Conservation (phyloP, 2,888 invertebrate species). For the Lochmaea capreae region DNA sequence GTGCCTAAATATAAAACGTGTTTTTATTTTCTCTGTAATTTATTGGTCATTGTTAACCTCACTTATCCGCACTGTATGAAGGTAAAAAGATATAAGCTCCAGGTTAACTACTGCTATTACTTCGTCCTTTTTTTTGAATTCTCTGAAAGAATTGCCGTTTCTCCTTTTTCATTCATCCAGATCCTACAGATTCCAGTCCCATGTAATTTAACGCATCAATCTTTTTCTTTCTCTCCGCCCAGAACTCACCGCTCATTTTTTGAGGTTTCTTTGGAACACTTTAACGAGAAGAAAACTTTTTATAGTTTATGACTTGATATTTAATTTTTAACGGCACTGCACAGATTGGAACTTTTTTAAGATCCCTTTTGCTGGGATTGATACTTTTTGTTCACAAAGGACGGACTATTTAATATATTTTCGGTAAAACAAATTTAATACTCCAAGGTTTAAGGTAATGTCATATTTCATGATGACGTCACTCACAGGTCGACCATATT, state of each 20-base stretch:
- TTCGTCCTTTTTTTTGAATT: not conserved
- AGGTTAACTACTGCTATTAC: not conserved
- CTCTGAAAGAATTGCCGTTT: not conserved
- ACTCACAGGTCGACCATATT: too few relatives aligned
- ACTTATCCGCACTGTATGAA: not conserved
- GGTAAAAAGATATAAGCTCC: not conserved
- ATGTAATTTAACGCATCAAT: conserved; percentile 13
- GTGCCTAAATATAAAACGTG: not conserved
- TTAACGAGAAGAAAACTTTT: conserved; percentile 1
- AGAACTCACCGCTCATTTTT: conserved; percentile 3
- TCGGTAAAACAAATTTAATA: too few relatives aligned
- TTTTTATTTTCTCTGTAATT: not conserved
- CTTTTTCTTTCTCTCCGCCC: conserved; percentile 5
- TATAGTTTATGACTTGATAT: not conserved
- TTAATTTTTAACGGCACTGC: not conserved
- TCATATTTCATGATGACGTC: too few relatives aligned
- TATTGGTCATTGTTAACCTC: not conserved
- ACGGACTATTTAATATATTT: too few relatives aligned
- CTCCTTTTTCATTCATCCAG: not conserved
- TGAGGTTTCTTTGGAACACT: not conserved
- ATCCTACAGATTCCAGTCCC: not conserved
- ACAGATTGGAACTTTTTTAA: not conserved
- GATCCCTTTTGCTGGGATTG: not conserved
- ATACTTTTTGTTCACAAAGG: not conserved
- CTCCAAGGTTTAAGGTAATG: too few relatives aligned